Conservation (phyloP, 2,888 invertebrate species). For the Brachyptera putata region DNA sequence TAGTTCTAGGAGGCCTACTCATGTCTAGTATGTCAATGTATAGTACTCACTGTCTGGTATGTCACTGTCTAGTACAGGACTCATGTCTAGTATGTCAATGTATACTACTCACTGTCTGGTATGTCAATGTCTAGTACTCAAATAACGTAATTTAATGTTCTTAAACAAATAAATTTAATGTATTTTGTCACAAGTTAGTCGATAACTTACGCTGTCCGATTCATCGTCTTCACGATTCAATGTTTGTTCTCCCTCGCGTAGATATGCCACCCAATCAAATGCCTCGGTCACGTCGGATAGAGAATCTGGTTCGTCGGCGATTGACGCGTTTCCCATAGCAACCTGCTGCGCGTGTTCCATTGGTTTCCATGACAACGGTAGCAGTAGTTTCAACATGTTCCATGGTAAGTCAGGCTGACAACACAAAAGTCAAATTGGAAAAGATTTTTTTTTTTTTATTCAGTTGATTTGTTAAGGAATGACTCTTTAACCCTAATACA, state of each 20-base stretch:
- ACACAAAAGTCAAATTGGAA: neutral
- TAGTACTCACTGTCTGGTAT: too few species aligned
- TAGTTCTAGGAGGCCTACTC: too few species aligned
- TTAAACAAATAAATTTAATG: too few species aligned
- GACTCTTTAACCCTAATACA: neutral
- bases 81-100: too few species aligned
- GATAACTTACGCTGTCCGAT: neutral
- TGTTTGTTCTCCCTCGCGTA: neutral
- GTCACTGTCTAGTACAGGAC: too few species aligned
- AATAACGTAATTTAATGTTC: too few species aligned
- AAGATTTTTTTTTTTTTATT: too few species aligned
- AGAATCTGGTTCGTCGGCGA: neutral
- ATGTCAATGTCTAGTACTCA: too few species aligned
- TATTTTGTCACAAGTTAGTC: too few species aligned
- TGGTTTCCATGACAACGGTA: neutral
- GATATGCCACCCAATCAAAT: neutral
- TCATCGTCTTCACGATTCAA: neutral
- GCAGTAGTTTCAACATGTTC: neutral
- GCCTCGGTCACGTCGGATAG: neutral
- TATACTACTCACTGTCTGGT: too few species aligned
- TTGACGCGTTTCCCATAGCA: neutral
- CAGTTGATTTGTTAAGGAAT: too few species aligned
- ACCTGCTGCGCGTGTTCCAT: neutral
- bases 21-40: too few species aligned
- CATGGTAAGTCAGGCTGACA: neutral